Percentiles rank a stretch among this genome's conserved stretches.
Evolutionary conservation across 2,797 vertebrate genomes (phyloP).

Genomic region (Parauchenoglanis punctatus): DNA sequence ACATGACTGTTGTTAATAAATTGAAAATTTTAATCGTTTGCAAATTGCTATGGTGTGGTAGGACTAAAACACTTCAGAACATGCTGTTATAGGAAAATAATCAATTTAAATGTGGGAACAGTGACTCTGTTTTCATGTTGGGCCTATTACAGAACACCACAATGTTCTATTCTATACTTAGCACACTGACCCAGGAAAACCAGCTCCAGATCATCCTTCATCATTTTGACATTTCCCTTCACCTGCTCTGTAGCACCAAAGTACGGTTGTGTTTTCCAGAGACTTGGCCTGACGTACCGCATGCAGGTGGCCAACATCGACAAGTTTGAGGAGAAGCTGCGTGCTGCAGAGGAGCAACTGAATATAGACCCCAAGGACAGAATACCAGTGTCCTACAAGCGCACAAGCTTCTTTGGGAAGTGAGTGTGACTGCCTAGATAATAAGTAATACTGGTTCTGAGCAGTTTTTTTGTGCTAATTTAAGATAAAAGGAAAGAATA

Average conservation of each 20-base stretch:
- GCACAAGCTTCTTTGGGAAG: conserved; percentile 94
- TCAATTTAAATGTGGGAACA: neutral
- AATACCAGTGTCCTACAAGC: conserved; percentile 92
- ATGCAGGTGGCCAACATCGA: conserved; percentile 98
- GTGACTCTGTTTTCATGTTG: neutral
- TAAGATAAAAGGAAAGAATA: neutral
- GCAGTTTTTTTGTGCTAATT: neutral
- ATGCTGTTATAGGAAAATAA: neutral
- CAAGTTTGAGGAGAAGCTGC: conserved; percentile 96
- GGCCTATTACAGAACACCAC: neutral
- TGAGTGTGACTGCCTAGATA: conserved; percentile 67
- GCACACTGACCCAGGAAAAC: neutral
- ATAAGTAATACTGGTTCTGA: neutral
- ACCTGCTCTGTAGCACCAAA: neutral
- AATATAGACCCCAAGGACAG: conserved; percentile 88
- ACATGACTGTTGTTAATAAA: neutral
- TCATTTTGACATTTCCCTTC: neutral
- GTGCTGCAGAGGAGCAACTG: conserved; percentile 90
- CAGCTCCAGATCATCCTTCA: neutral
- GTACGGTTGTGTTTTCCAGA: conserved; percentile 68
- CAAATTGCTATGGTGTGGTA: neutral
- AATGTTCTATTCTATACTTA: neutral
- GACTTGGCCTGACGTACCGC: conserved; percentile 83
- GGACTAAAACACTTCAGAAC: neutral
- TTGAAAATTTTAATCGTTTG: neutral